These are phyloP conservation scores for Lepisosteus osseus DNA, from an alignment of 2,113 vertebrate genomes.

Conservation along the genomic window DNA sequence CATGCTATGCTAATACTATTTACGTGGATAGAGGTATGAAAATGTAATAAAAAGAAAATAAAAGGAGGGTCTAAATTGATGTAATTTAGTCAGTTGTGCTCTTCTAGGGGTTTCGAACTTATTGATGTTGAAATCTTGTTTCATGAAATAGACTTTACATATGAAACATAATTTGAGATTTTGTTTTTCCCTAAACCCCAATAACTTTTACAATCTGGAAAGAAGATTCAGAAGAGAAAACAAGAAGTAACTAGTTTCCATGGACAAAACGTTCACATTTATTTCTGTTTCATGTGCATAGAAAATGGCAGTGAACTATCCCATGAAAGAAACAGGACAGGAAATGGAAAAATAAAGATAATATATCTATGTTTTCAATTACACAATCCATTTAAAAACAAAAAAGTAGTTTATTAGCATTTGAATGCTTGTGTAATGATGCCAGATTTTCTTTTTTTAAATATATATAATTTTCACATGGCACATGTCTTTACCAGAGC, in stretches of 20 bases:
- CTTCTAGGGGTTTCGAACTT: no score
- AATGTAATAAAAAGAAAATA: no score
- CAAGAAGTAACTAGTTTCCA: slow-evolving; percentile 52
- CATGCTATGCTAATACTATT: no score
- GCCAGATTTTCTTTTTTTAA: slow-evolving; percentile 49
- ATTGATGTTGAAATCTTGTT: no score
- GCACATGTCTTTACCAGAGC: slow-evolving; percentile 85
- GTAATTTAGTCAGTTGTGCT: no score
- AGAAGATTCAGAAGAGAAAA: slow-evolving; percentile 3
- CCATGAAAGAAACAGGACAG: slow-evolving; percentile 66
- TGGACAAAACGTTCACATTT: slow-evolving; percentile 78
- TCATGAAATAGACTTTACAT: no score
- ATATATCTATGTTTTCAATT: slow-evolving; percentile 54
- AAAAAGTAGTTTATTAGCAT: slow-evolving; percentile 70
- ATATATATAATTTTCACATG: slow-evolving; percentile 75
- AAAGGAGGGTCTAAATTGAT: no score
- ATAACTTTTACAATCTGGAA: no score
- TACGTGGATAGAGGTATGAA: no score
- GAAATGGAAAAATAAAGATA: slow-evolving; percentile 63
- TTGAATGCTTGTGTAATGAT: slow-evolving; percentile 52
- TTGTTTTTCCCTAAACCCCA: no score
- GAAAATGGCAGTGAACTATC: slow-evolving; percentile 82
- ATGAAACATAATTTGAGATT: no score
- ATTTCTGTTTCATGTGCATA: slow-evolving; percentile 79
- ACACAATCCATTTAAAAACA: slow-evolving; percentile 71